phyloP scores from a whole-genome alignment of 2,113 vertebrate genomes.

The Misgurnus mizolepis region DNA sequence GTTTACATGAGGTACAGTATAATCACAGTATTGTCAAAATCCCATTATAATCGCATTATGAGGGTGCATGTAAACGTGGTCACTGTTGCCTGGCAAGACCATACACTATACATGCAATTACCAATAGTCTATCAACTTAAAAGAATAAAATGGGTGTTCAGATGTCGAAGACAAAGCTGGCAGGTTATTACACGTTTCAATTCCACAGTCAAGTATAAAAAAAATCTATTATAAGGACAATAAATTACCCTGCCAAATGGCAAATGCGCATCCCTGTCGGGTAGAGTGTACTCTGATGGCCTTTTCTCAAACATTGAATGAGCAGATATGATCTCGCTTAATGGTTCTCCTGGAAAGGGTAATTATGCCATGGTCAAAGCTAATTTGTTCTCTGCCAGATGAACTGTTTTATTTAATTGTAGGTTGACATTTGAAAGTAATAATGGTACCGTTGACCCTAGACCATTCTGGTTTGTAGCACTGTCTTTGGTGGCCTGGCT shows the following conservation, averaged over 20 bases:
- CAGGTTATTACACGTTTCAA: slow-evolving; percentile 99
- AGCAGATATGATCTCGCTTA: slow-evolving; percentile 99
- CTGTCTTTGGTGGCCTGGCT: slow-evolving; percentile 91
- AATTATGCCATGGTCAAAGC: slow-evolving; percentile 99
- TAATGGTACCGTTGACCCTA: slow-evolving; percentile 99
- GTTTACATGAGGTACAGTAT: too few species aligned
- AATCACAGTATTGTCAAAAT: too few species aligned
- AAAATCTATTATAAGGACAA: slow-evolving; percentile 99
- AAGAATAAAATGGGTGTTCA: slow-evolving; percentile 63
- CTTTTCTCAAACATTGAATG: slow-evolving; percentile 99
- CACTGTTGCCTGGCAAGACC: too few species aligned
- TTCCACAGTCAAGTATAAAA: slow-evolving; percentile 99
- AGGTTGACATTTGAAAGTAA: slow-evolving; percentile 99
- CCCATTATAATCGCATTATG: too few species aligned
- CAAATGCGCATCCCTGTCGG: slow-evolving; percentile 99
- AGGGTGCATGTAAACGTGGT: too few species aligned
- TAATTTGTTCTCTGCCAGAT: slow-evolving; percentile 99
- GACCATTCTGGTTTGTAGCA: slow-evolving; percentile 98
- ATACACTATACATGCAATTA: neutral
- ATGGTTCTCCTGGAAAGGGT: slow-evolving; percentile 99
- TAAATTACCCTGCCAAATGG: slow-evolving; percentile 99
- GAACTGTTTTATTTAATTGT: slow-evolving; percentile 99
- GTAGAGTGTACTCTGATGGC: slow-evolving; percentile 99
- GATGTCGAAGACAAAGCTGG: slow-evolving; percentile 93
- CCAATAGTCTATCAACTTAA: neutral